Evolutionary conservation across 2,113 vertebrate genomes (phyloP).

Genomic region (Hemiscyllium ocellatum): DNA sequence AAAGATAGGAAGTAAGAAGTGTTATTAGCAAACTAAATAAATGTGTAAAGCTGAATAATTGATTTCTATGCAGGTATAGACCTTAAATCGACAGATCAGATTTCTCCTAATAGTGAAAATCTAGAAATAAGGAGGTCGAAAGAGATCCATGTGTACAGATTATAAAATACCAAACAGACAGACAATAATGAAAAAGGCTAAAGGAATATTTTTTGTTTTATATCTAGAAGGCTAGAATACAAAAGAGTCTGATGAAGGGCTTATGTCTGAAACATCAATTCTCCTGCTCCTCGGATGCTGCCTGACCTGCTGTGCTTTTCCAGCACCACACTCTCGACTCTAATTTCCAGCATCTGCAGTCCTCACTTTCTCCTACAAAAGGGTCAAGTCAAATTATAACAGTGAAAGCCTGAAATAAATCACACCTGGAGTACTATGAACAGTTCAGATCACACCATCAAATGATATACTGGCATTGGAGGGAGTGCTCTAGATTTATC

Average conservation of each 20-base stretch:
- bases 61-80: background rate
- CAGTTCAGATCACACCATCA: background rate
- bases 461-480: background rate
- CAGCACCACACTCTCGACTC: too few relatives aligned
- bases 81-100: too few relatives aligned
- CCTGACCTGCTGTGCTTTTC: too few relatives aligned
- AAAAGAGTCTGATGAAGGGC: background rate
- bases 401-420: background rate
- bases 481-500: background rate
- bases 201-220: background rate
- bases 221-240: background rate
- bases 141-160: background rate
- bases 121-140: too few relatives aligned
- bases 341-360: too few relatives aligned
- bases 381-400: background rate
- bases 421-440: background rate
- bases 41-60: background rate
- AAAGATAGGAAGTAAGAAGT: background rate
- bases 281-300: too few relatives aligned
- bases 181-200: background rate
- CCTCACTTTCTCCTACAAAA: background rate
- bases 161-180: background rate
- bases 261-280: too few relatives aligned
- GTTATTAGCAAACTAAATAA: background rate
- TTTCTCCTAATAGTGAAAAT: too few relatives aligned